These are phyloP conservation scores for Sarcophaga bullata DNA, from an alignment of 1,140 invertebrate genomes.

Conservation along the genomic window DNA sequence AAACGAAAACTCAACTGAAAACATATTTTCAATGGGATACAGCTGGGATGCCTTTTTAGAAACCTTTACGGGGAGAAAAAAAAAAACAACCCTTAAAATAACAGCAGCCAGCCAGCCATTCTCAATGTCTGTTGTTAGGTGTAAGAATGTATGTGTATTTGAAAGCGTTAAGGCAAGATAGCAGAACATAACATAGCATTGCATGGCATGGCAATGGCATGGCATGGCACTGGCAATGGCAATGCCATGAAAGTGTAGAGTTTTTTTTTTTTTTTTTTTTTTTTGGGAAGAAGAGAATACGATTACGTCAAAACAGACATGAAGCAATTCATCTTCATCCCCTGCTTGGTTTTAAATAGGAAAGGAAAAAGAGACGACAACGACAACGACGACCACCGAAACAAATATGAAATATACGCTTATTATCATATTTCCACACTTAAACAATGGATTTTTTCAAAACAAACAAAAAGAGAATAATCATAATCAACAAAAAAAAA, in stretches of 20 bases:
- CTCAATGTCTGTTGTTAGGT: not conserved
- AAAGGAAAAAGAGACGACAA: not conserved
- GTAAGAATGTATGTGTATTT: constrained; percentile 1
- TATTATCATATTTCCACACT: constrained; percentile 37
- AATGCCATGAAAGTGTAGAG: not conserved
- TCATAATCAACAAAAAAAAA: not conserved
- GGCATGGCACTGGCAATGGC: too few relatives aligned
- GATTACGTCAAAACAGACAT: constrained; percentile 43
- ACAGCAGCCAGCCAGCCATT: not conserved
- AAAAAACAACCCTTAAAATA: not conserved
- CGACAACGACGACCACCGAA: constrained; percentile 5
- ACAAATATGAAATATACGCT: constrained; percentile 38
- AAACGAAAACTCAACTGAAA: not conserved
- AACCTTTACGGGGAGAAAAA: not conserved
- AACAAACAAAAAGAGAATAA: not conserved
- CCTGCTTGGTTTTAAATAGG: not conserved
- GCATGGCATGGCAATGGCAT: too few relatives aligned
- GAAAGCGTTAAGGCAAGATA: too few relatives aligned
- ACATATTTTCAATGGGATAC: constrained; percentile 24
- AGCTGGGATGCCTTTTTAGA: not conserved
- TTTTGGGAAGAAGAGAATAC: constrained; percentile 19
- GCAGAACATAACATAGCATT: too few relatives aligned
- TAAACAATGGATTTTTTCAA: constrained; percentile 2
- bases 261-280: too few relatives aligned
- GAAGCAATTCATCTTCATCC: constrained; percentile 43